A percentile compares a stretch with the other conserved stretches of the same genome.
These are phyloP conservation scores for Eumaeus atala DNA, from an alignment of 1,140 invertebrate species.

Conservation along the genomic window DNA sequence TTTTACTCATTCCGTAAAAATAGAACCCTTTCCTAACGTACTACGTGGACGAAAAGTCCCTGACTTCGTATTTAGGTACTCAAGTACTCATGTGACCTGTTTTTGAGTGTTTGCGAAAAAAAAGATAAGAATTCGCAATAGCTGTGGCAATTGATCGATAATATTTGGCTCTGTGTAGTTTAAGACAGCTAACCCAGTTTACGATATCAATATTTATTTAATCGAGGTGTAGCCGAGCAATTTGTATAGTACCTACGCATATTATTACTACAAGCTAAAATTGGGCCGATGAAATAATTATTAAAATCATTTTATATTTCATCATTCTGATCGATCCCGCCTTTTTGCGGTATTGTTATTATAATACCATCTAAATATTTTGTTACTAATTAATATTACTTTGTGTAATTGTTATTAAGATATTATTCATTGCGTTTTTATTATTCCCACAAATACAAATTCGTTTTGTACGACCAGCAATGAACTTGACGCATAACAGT, in stretches of 20 bases:
- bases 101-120: constrained; percentile 59
- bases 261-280: constrained; percentile 4
- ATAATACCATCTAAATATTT: too few species aligned
- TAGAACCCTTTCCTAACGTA: constrained; percentile 39
- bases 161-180: constrained; percentile 55
- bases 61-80: constrained; percentile 21
- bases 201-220: constrained; percentile 65
- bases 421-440: constrained; percentile 10
- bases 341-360: too few species aligned
- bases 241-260: constrained; percentile 13
- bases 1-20: constrained; percentile 42
- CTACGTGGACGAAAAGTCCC: constrained; percentile 38
- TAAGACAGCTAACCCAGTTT: constrained; percentile 68
- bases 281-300: constrained; percentile 1
- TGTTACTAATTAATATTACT: too few species aligned
- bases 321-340: too few species aligned
- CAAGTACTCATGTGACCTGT: constrained; percentile 59
- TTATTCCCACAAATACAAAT: constrained; percentile 1
- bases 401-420: too few species aligned
- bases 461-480: constrained; percentile 35
- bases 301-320: too few species aligned
- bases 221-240: constrained; percentile 54
- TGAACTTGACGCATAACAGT: constrained; percentile 41
- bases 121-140: constrained; percentile 66
- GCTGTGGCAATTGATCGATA: constrained; percentile 54